Evolutionary conservation across 2,888 invertebrate species (phyloP).

Genomic region (Lepetodrilus schrolli): DNA sequence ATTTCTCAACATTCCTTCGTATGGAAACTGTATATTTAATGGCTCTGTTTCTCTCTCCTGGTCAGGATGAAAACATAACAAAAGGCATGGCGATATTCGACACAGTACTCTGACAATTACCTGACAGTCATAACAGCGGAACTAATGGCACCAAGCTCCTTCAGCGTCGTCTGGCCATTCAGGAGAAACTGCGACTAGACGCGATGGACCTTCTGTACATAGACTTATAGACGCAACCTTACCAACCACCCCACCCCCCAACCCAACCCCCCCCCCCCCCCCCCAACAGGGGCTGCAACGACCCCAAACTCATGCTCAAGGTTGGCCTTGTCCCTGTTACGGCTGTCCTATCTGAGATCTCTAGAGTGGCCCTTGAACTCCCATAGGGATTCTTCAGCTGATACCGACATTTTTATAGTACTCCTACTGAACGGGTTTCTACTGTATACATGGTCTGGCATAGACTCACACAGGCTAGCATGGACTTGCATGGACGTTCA

Average conservation of each 20-base stretch:
- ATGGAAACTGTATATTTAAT: too few relatives aligned
- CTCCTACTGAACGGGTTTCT: too few relatives aligned
- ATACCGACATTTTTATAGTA: too few relatives aligned
- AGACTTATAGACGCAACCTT: conserved; percentile 2
- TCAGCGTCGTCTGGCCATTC: not conserved
- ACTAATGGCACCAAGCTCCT: not conserved
- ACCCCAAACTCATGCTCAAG: not conserved
- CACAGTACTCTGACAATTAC: conserved; percentile 65
- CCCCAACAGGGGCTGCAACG: not conserved
- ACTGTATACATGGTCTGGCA: too few relatives aligned
- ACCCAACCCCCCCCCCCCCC: not conserved
- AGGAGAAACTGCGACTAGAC: conserved; percentile 14
- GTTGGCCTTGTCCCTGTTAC: not conserved
- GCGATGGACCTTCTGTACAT: conserved; percentile 14
- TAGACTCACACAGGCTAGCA: too few relatives aligned
- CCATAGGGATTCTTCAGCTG: too few relatives aligned
- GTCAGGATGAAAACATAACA: conserved; percentile 72
- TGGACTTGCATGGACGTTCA: too few relatives aligned
- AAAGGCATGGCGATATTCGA: conserved; percentile 73
- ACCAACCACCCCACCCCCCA: not conserved
- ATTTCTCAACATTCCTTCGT: too few relatives aligned
- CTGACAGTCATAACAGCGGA: conserved; percentile 1
- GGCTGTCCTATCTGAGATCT: too few relatives aligned
- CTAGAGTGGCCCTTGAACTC: too few relatives aligned
- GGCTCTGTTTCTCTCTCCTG: too few relatives aligned